Evolutionary conservation across 2,888 invertebrate genomes (phyloP).

Genomic region (Epirrhoe tristata): DNA sequence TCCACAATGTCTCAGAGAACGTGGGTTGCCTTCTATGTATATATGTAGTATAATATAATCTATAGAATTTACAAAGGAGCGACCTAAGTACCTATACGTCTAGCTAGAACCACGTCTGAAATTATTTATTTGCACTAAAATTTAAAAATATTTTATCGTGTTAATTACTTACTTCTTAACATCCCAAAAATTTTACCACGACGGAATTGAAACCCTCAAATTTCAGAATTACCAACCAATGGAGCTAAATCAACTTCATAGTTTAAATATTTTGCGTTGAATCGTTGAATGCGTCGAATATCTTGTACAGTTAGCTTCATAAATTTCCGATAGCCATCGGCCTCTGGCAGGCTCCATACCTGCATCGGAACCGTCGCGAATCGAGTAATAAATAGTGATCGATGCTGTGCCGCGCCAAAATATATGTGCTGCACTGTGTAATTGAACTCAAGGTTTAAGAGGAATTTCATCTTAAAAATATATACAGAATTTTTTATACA

Average conservation of each 20-base stretch:
- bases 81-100: too few species aligned
- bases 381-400: conserved; percentile 60
- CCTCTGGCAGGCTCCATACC: conserved; percentile 26
- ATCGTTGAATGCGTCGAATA: conserved; percentile 10
- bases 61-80: too few species aligned
- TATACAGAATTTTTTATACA: not conserved
- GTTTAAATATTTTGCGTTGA: not conserved
- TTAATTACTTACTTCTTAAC: too few species aligned
- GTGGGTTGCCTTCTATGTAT: too few species aligned
- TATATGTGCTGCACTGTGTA: conserved; percentile 27
- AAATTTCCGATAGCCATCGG: conserved; percentile 30
- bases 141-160: too few species aligned
- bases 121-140: too few species aligned
- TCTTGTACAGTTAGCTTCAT: conserved; percentile 21
- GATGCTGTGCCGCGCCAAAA: conserved; percentile 34
- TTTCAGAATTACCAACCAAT: too few species aligned
- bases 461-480: not conserved
- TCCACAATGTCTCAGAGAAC: too few species aligned
- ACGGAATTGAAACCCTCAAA: not conserved
- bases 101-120: too few species aligned
- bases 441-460: not conserved
- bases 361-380: conserved; percentile 30
- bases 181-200: too few species aligned
- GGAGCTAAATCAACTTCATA: too few species aligned
- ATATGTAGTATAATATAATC: too few species aligned